phyloP scores from a whole-genome alignment of 2,888 invertebrate genomes.

The Tachina lurida region DNA sequence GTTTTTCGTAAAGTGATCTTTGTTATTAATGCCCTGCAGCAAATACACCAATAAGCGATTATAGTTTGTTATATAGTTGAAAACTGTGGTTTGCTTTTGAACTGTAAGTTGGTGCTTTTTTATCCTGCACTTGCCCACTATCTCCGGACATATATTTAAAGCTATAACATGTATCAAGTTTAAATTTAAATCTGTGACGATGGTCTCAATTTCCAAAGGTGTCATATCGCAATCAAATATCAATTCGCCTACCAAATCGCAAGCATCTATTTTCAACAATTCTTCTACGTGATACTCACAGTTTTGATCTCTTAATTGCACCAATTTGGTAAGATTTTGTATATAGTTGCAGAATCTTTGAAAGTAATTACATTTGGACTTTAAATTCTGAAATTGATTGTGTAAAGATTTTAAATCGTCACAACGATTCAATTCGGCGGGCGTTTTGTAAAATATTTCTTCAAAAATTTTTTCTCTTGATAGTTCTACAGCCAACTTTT shows the following conservation, averaged over 20 bases:
- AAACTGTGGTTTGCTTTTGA: constrained; percentile 78
- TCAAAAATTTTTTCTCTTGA: constrained; percentile 77
- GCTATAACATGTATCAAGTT: constrained; percentile 90
- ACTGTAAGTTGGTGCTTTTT: constrained; percentile 67
- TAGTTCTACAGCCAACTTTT: constrained; percentile 75
- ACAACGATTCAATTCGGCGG: constrained; percentile 74
- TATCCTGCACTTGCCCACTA: constrained; percentile 67
- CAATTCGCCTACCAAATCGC: constrained; percentile 86
- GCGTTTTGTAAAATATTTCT: constrained; percentile 74
- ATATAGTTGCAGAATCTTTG: constrained; percentile 79
- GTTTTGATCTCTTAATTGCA: constrained; percentile 80
- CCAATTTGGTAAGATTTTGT: constrained; percentile 80
- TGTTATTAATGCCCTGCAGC: constrained; percentile 74
- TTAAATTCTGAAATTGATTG: constrained; percentile 79
- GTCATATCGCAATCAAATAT: constrained; percentile 88
- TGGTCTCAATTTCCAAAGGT: constrained; percentile 87
- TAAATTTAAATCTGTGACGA: constrained; percentile 88
- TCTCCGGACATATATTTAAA: constrained; percentile 87
- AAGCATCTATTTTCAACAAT: constrained; percentile 82
- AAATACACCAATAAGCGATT: constrained; percentile 79
- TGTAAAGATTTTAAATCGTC: constrained; percentile 78
- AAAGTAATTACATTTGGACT: constrained; percentile 80
- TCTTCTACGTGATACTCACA: constrained; percentile 77
- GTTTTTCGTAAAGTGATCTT: constrained; percentile 47
- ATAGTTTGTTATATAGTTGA: constrained; percentile 80